Evolutionary conservation across 2,888 invertebrate genomes (phyloP), one percentile per base, ranked within the genome.

Genomic region (Agrilus mali): DNA sequence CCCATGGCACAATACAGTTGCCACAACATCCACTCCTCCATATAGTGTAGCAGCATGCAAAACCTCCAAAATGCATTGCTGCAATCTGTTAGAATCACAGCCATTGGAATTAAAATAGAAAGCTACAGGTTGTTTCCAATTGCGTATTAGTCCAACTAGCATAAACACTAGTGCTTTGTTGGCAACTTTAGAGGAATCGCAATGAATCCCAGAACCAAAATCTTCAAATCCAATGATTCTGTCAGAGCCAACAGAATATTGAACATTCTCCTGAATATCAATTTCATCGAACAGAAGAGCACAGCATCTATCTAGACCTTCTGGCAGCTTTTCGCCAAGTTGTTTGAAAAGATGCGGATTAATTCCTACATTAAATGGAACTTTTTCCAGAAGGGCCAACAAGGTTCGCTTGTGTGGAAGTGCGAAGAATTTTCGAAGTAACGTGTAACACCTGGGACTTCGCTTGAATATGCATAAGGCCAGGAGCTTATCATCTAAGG

Each of bases 161-260:
- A 52, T 51, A 42, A 54, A 54, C 38, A 54, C 51, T 33, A 54
- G 34, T 27, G 51, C 52, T 46, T 53, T 49, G 27, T 50, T 44
- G 14, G 53, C 52, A 16, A 15, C 4, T 34, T 43, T 39, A 42
- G 40, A 36, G 36, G 36, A 22, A 13, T 47, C 16, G 7, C 49
- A 52, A n/a, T n/a, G n/a, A n/a, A n/a, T n/a, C 31, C 47, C 35
- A 13, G 35, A 33, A 22, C 51, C 51, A 27, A 50, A 33, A 42
- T 52, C 51, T 16, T 41, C 47, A 47, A 40, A 50, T 17, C 50
- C 50, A 37, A 34, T 37, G n/a, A 50, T 41, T 34, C 17, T 35
- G 12, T 17, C 16, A 5, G 12, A 6, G 2, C 16, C 22, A 6
- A 20, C 38, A 3, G 17, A 20, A 20, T 22, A 10, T 6, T 20